Evolutionary conservation across 2,888 invertebrate species (phyloP).

Genomic region (Chymomyza amoena): DNA sequence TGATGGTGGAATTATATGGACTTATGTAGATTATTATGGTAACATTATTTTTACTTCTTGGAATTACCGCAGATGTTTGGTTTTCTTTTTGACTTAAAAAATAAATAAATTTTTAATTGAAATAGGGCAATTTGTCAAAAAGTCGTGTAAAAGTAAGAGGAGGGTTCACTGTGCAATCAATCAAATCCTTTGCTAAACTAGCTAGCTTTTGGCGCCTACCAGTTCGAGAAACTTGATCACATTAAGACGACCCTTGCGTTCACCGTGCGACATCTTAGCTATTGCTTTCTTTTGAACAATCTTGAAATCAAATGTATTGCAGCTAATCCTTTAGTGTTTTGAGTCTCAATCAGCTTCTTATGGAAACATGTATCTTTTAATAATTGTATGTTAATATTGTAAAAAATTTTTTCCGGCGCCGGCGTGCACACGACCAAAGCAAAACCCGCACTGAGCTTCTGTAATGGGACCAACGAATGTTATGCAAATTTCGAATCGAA

Average conservation of each 20-base stretch:
- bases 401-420: slow-evolving; percentile 7
- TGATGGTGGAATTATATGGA: too few species aligned
- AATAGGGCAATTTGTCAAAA: too few species aligned
- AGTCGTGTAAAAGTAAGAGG: too few species aligned
- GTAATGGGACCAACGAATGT: slow-evolving; percentile 22
- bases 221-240: slow-evolving; percentile 78
- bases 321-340: not conserved
- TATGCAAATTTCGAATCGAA: slow-evolving; percentile 45
- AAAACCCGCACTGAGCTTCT: slow-evolving; percentile 51
- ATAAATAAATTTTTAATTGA: too few species aligned
- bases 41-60: too few species aligned
- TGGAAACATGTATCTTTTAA: slow-evolving; percentile 10
- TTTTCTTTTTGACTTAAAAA: too few species aligned
- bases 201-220: slow-evolving; percentile 49
- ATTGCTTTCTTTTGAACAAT: not conserved
- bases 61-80: too few species aligned
- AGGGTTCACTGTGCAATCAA: too few species aligned
- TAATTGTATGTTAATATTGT: slow-evolving; percentile 30
- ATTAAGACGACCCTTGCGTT: slow-evolving; percentile 75
- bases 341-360: slow-evolving; percentile 2
- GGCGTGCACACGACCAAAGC: slow-evolving; percentile 44
- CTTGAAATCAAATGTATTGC: not conserved
- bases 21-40: too few species aligned
- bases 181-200: too few species aligned
- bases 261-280: slow-evolving; percentile 75